phyloP scores from a whole-genome alignment of 2,113 vertebrate genomes.

The Pyxicephalus adspersus region DNA sequence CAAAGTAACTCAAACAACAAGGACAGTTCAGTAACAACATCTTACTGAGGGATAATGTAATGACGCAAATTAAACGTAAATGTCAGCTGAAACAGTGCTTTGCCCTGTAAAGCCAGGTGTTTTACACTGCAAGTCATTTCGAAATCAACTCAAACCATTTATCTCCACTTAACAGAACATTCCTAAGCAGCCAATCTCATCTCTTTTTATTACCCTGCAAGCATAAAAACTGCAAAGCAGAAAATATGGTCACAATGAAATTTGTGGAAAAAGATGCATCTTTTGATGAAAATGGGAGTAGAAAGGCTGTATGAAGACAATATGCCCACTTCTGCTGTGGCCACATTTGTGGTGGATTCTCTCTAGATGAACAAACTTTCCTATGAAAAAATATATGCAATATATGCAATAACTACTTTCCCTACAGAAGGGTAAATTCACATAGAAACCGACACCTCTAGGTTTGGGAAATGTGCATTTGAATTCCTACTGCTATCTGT shows the following conservation, averaged over 20 bases:
- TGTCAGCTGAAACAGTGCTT: conserved; percentile 4
- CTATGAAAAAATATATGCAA: too few species aligned
- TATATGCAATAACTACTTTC: too few species aligned
- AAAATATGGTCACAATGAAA: conserved; percentile 36
- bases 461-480: too few species aligned
- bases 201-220: conserved; percentile 50
- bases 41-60: neutral
- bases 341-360: too few species aligned
- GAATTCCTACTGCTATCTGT: too few species aligned
- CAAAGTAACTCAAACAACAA: neutral
- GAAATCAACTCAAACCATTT: conserved; percentile 51
- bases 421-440: too few species aligned
- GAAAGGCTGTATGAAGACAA: too few species aligned
- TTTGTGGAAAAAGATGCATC: neutral
- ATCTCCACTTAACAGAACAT: conserved; percentile 60
- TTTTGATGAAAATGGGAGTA: neutral
- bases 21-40: conserved; percentile 53
- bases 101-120: conserved; percentile 46
- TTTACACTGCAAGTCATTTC: conserved; percentile 45
- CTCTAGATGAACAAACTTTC: too few species aligned
- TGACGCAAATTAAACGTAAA: conserved; percentile 58
- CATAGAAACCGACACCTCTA: too few species aligned
- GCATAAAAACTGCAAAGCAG: conserved; percentile 48
- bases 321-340: too few species aligned
- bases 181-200: conserved; percentile 40